Base-by-base conservation (phyloP, 2,888 invertebrate species). In the Netelia melanura region DNA sequence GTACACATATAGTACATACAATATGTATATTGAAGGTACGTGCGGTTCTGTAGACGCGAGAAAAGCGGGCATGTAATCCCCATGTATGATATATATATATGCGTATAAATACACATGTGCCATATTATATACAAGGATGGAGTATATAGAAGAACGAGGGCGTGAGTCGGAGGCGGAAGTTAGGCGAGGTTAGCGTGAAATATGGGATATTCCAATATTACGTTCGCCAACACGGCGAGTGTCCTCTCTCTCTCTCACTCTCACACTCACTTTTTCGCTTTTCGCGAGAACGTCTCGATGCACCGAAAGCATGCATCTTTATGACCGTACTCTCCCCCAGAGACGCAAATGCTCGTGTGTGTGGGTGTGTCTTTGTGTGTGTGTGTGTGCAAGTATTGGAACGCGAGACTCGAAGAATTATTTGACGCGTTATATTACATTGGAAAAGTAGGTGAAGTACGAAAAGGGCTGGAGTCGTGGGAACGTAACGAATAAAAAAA, bases 161-260 rank as follows among this genome's bases (percentile, higher is more conserved):
- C 77, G 77, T 52, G 77, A 80, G 83, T 80, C 62, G 64, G 25
- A 77, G 84, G 76, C 75, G 86, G 84, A 86, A 85, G 87, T 84
- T 87, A 82, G 86, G 86, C 86, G 80, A 84, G 83, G 87, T 86
- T 84, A 86, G 86, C 77, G 85, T 89, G 89, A 90, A 88, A 87
- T 89, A 90, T 87, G 89, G 85, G 89, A 89, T 89, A 87, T 88
- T 85, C 87, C 84, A 86, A 90, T 90, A 91, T 90, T 90, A 89
- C 87, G 81, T 67, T 68, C 72, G 65, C 81, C 56, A 81, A 87
- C 17, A 44, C 30, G 30, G 30, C 30, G 30, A 30, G 30, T 30
- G 30, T 30, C 30, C 30, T 30, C 30, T 30, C 30, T 30, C 30
- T 30, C 30, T 30, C 6, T 17, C 48, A 54, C 61, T 30, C 65